Evolutionary conservation across 2,113 vertebrate genomes (phyloP), one percentile per base, ranked within the genome.

Genomic region (Peromyscus polionotus): DNA sequence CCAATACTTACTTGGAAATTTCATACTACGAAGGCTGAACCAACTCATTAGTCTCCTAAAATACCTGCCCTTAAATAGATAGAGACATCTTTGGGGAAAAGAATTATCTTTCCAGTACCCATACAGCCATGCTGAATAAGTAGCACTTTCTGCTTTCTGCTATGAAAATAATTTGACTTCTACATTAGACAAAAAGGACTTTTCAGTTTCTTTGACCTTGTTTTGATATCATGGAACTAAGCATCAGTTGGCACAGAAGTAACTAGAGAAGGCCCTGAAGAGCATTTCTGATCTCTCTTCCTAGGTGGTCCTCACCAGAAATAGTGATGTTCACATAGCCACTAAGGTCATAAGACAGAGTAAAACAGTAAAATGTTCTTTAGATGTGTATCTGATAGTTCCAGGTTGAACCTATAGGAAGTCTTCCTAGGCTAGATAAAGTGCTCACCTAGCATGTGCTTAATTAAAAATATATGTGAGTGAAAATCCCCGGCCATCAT

Each of bases 121-220:
- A 81, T 88, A 45, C 59, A 90, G 45, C 16, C 36, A 73, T 42
- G 7, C 42, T 72, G 54, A 89, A n/a, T 51, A 75, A 92, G 13
- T 24, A 87, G 16, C 17, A 54, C 54, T 2, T 61, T 59, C 19
- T 80, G 22, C 7, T 13, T 84, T 85, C 31, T 92, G 54, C 68
- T 88, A 54, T 61, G 59, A 94, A 94, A 95, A 77, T 91, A 90
- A 90, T 87, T 90, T 93, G 42, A 59, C 45, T 90, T 94, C 33
- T n/a, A 54, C 9, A 7, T 57, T 31, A 90, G 20, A 54, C 14
- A 28, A 33, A 73, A 83, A 70, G 12, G 19, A 31, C 86, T 19
- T 75, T 80, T 42, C 88, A 72, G 89, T 83, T 88, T 61, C 20
- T 92, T 93, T 90, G 45, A 22, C 93, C 90, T 48, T 92, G n/a